Percentiles rank a stretch among this genome's conserved stretches.
phyloP scores from a whole-genome alignment of 2,888 invertebrate genomes.

The Agriopis leucophaearia region DNA sequence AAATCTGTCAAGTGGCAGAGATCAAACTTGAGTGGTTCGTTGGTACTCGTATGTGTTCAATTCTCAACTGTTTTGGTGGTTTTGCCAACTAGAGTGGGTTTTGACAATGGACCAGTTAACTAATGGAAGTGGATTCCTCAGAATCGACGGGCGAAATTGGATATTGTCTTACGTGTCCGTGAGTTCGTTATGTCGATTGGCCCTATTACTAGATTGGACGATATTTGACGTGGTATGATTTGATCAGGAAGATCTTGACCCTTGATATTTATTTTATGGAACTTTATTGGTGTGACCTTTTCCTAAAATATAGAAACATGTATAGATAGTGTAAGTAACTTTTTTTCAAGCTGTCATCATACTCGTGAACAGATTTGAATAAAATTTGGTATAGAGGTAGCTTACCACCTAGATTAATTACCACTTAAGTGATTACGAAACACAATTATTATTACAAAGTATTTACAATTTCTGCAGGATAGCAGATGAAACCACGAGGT shows the following conservation, averaged over 20 bases:
- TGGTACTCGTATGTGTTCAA: constrained; percentile 58
- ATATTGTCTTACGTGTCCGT: constrained; percentile 67
- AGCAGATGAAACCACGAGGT: too few species aligned
- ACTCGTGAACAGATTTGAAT: too few species aligned
- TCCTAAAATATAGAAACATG: background rate
- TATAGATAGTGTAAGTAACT: too few species aligned
- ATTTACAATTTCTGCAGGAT: too few species aligned
- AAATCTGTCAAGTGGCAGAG: constrained; percentile 55
- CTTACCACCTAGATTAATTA: too few species aligned
- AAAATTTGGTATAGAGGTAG: too few species aligned
- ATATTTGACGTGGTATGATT: constrained; percentile 45
- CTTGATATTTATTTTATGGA: constrained; percentile 4
- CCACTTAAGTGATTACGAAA: too few species aligned
- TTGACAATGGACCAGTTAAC: constrained; percentile 81
- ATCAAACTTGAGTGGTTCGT: constrained; percentile 60
- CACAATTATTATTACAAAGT: too few species aligned
- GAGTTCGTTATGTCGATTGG: constrained; percentile 56
- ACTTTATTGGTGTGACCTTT: constrained; percentile 5
- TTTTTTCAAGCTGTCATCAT: too few species aligned
- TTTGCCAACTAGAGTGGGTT: constrained; percentile 77
- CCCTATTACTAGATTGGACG: constrained; percentile 51
- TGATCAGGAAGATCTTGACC: constrained; percentile 14
- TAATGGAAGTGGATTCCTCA: constrained; percentile 70
- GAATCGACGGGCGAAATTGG: constrained; percentile 71
- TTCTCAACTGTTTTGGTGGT: constrained; percentile 79